phyloP scores from a whole-genome alignment of 2,113 vertebrate genomes.

The Limanda limanda region DNA sequence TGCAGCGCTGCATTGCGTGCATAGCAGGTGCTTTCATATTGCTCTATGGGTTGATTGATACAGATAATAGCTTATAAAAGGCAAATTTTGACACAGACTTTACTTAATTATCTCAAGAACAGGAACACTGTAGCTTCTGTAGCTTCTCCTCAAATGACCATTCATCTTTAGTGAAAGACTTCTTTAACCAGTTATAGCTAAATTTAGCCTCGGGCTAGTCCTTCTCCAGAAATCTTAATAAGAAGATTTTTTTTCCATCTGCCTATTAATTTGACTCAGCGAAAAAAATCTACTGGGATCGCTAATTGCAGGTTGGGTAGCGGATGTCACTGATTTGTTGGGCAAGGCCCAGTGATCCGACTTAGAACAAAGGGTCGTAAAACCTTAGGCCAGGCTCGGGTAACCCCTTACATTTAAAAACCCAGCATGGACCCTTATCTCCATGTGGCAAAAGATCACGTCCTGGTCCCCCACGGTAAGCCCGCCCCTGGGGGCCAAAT shows the following conservation, averaged over 20 bases:
- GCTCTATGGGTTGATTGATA: constrained; percentile 18
- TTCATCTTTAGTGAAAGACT: neutral
- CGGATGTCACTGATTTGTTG: constrained; percentile 38
- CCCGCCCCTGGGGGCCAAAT: no score
- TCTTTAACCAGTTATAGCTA: constrained; percentile 31
- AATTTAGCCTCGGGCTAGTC: constrained; percentile 25
- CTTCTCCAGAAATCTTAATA: constrained; percentile 35
- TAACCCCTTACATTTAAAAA: no score
- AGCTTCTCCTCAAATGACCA: constrained; percentile 35
- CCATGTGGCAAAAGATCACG: no score
- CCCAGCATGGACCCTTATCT: no score
- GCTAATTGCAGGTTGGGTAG: constrained; percentile 32
- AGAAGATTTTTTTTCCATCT: constrained; percentile 19
- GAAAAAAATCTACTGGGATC: constrained; percentile 14
- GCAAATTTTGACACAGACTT: neutral
- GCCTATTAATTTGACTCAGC: constrained; percentile 17
- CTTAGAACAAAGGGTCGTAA: no score
- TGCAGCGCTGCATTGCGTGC: neutral
- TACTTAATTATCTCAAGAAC: constrained; percentile 27
- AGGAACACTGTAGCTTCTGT: constrained; percentile 16
- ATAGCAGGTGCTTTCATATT: constrained; percentile 28
- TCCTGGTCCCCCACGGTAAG: no score
- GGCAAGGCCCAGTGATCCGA: no score
- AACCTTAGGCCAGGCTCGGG: no score
- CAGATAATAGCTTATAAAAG: neutral